Conservation (phyloP, 2,888 invertebrate species). For the Eupithecia insigniata region DNA sequence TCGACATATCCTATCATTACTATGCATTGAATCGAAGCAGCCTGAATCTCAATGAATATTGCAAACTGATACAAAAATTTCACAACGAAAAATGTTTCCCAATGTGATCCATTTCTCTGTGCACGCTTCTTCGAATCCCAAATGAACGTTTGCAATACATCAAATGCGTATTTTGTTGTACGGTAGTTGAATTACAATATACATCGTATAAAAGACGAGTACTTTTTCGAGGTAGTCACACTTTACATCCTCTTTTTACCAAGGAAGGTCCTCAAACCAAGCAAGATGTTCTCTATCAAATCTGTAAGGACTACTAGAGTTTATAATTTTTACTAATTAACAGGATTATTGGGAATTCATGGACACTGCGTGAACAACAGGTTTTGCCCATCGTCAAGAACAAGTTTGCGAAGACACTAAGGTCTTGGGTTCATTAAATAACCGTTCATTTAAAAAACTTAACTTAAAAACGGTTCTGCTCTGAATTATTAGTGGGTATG, state of each 20-base stretch:
- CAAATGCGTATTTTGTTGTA: constrained; percentile 73
- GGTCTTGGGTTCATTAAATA: no score
- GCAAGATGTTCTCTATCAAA: constrained; percentile 81
- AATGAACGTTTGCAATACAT: constrained; percentile 74
- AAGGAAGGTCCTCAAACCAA: constrained; percentile 76
- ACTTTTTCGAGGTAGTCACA: constrained; percentile 69
- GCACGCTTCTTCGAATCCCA: constrained; percentile 76
- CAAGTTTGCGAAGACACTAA: no score
- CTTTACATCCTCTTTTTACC: constrained; percentile 72
- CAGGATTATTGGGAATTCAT: no score
- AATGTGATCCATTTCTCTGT: constrained; percentile 80
- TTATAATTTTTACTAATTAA: neutral
- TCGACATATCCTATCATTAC: constrained; percentile 22
- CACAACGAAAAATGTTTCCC: constrained; percentile 66
- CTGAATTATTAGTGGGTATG: no score
- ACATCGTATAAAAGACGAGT: constrained; percentile 74
- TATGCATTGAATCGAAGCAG: constrained; percentile 25
- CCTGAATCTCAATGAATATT: constrained; percentile 41
- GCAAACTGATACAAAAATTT: constrained; percentile 57
- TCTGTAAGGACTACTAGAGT: constrained; percentile 64
- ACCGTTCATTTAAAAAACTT: no score
- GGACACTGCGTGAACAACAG: no score
- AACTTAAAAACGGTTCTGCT: no score
- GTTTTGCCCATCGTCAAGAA: no score
- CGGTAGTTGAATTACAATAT: constrained; percentile 78